Percentiles rank a stretch among this genome's conserved stretches.
phyloP scores from a whole-genome alignment of 2,113 vertebrate genomes.

The Pomatostomus ruficeps region DNA sequence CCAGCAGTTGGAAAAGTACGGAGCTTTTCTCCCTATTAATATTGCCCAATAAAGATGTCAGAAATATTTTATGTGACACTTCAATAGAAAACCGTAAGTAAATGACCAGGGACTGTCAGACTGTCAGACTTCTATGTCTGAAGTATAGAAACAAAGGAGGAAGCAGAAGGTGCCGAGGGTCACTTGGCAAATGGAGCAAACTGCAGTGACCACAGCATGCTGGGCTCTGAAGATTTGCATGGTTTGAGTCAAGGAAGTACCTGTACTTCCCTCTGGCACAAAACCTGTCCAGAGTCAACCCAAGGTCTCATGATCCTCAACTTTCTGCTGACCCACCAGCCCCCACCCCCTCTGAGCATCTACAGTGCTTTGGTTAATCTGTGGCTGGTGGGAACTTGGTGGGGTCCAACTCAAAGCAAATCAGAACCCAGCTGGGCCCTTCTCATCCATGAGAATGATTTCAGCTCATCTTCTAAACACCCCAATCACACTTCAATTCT shows the following conservation, averaged over 20 bases:
- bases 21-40: background rate
- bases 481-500: background rate
- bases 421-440: background rate
- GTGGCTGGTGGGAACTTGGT: background rate
- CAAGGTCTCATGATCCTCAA: background rate
- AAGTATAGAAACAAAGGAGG: background rate
- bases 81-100: background rate
- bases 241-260: background rate
- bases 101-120: background rate
- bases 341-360: rapidly evolving
- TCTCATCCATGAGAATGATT: background rate
- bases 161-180: background rate
- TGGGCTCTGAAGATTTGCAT: background rate
- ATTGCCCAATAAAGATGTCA: background rate
- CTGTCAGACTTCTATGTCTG: rapidly evolving
- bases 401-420: background rate
- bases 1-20: background rate
- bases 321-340: background rate
- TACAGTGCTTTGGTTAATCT: background rate
- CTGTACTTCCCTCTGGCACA: background rate
- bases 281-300: background rate
- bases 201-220: rapidly evolving
- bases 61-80: background rate
- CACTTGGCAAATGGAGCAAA: background rate
- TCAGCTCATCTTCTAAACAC: background rate